These are phyloP conservation scores for Agonopterix heracliana DNA, from an alignment of 2,888 invertebrate species.

Conservation along the genomic window DNA sequence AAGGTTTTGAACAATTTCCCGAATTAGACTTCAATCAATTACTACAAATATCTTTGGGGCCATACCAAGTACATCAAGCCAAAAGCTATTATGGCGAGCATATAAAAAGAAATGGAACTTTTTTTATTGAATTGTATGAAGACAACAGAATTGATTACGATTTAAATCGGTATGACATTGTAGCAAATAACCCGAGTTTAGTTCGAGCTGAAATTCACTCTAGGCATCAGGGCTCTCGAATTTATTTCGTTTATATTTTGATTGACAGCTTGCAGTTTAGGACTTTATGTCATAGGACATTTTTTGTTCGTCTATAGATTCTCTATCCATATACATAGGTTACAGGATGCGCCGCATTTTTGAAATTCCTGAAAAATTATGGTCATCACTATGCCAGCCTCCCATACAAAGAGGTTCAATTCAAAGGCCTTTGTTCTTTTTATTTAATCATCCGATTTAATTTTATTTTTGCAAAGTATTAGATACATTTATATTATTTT, in stretches of 20 bases:
- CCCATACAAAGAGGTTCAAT: too few relatives aligned
- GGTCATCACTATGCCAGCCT: too few relatives aligned
- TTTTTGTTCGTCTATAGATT: too few relatives aligned
- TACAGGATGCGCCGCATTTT: too few relatives aligned
- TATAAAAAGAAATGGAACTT: neutral
- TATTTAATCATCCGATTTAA: too few relatives aligned
- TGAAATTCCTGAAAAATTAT: too few relatives aligned
- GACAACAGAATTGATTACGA: neutral
- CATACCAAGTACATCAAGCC: constrained; percentile 2
- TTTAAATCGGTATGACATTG: too few relatives aligned
- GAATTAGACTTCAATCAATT: neutral
- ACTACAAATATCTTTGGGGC: constrained; percentile 1
- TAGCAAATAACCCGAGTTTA: neutral
- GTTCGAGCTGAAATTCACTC: constrained; percentile 4
- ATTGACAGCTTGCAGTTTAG: neutral
- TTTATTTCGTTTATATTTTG: constrained; percentile 6
- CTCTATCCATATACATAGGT: too few relatives aligned
- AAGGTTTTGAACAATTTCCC: constrained; percentile 1
- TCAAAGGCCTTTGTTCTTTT: too few relatives aligned
- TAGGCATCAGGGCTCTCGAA: neutral
- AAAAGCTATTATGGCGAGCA: constrained; percentile 5
- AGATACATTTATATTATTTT: too few relatives aligned
- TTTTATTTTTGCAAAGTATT: too few relatives aligned
- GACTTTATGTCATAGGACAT: too few relatives aligned
- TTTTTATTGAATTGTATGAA: neutral